Evolutionary conservation across 1,140 invertebrate species (phyloP).

Genomic region (Bombus pascuorum): DNA sequence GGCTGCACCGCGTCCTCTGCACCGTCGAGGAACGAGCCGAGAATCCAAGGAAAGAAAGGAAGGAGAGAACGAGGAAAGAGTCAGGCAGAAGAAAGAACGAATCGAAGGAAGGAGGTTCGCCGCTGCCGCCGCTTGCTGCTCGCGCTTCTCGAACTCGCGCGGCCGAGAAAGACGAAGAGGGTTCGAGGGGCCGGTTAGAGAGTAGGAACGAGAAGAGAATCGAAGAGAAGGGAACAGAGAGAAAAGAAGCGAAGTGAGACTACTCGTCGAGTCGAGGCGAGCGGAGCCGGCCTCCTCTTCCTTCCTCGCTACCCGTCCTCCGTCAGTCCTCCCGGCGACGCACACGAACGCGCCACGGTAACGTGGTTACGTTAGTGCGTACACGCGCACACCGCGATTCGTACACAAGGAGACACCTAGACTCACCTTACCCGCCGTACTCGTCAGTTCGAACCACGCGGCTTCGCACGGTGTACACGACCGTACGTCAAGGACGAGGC

Average conservation of each 20-base stretch:
- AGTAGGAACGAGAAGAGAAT: not conserved
- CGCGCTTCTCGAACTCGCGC: slow-evolving; percentile 17
- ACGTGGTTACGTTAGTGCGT: slow-evolving; percentile 50
- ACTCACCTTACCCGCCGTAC: slow-evolving; percentile 70
- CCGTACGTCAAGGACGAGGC: slow-evolving; percentile 75
- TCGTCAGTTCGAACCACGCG: slow-evolving; percentile 82
- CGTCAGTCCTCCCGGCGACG: slow-evolving; percentile 54
- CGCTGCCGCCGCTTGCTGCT: slow-evolving; percentile 20
- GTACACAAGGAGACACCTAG: slow-evolving; percentile 71
- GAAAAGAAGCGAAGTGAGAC: slow-evolving; percentile 36
- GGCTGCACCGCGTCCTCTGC: slow-evolving; percentile 50
- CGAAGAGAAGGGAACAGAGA: not conserved
- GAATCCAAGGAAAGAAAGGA: slow-evolving; percentile 58
- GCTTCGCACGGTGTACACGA: slow-evolving; percentile 79
- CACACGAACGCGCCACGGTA: slow-evolving; percentile 44
- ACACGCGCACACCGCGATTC: slow-evolving; percentile 39
- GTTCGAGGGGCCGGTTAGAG: not conserved
- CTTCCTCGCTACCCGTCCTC: slow-evolving; percentile 59
- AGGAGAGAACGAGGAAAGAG: slow-evolving; percentile 67
- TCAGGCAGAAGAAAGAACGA: slow-evolving; percentile 50
- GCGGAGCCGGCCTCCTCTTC: slow-evolving; percentile 58
- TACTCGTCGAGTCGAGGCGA: slow-evolving; percentile 39
- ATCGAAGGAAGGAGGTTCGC: slow-evolving; percentile 23
- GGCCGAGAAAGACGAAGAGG: slow-evolving; percentile 11
- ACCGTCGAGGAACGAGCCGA: slow-evolving; percentile 51